Evolutionary conservation across 2,113 vertebrate species (phyloP).

Genomic region (Neolamprologus brichardi): DNA sequence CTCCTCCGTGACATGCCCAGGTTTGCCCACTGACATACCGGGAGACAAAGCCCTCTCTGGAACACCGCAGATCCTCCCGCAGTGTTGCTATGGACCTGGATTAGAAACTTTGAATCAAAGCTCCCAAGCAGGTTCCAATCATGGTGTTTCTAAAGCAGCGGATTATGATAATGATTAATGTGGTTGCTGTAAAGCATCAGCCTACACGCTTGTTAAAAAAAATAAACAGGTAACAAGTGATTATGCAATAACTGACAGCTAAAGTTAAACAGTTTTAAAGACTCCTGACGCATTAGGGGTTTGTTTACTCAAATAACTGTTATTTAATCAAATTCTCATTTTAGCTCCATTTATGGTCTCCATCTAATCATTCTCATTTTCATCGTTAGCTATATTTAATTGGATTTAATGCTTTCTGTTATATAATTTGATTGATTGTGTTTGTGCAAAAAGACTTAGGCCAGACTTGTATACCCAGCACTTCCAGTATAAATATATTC

Average conservation of each 20-base stretch:
- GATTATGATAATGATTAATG: background rate
- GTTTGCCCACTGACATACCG: constrained; percentile 34
- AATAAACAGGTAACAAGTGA: background rate
- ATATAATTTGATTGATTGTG: background rate
- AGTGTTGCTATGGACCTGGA: constrained; percentile 40
- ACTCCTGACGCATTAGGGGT: background rate
- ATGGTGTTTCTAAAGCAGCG: background rate
- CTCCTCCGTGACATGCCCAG: constrained; percentile 46
- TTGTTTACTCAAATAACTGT: background rate
- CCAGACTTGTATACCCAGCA: no score
- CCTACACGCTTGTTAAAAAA: background rate
- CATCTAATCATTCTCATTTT: background rate
- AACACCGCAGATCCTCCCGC: background rate
- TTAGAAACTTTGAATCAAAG: constrained; percentile 23
- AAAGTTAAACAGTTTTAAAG: background rate
- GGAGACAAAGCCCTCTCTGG: constrained; percentile 26
- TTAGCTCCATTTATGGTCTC: background rate
- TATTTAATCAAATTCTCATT: background rate
- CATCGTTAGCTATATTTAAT: background rate
- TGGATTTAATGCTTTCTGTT: background rate
- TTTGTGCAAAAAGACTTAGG: no score
- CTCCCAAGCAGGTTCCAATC: background rate
- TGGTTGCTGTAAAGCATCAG: background rate
- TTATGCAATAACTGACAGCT: background rate
- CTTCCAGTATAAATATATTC: no score